Conservation (phyloP, 1,140 invertebrate genomes). For the Amphibalanus amphitrite region DNA sequence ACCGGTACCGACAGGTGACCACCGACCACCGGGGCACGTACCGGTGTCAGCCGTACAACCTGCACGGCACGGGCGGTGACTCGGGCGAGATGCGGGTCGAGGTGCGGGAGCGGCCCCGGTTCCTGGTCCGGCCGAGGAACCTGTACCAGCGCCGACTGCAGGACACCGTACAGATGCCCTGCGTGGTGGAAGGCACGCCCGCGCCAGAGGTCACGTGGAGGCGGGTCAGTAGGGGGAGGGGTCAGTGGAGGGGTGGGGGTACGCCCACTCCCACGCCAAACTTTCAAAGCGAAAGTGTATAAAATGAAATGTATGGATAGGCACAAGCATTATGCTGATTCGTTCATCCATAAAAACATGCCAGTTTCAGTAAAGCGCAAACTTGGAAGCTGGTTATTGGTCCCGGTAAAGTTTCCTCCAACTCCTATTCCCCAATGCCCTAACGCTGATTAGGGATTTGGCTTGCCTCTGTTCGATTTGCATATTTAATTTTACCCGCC, state of each 20-base stretch:
- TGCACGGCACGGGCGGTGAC: slow-evolving; percentile 75
- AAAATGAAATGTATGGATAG: too few species aligned
- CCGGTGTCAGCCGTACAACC: slow-evolving; percentile 69
- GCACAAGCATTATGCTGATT: too few species aligned
- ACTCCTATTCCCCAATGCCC: too few species aligned
- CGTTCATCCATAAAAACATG: too few species aligned
- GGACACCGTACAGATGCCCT: slow-evolving; percentile 80
- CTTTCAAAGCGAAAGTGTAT: too few species aligned
- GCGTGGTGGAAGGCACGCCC: slow-evolving; percentile 81
- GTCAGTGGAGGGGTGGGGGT: background rate
- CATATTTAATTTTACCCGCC: too few species aligned
- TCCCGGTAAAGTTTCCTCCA: too few species aligned
- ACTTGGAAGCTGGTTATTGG: too few species aligned
- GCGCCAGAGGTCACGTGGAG: slow-evolving; percentile 78
- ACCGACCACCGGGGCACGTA: background rate
- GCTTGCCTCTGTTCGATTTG: too few species aligned
- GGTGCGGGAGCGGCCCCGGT: slow-evolving; percentile 73
- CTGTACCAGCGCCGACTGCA: slow-evolving; percentile 75
- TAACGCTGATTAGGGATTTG: too few species aligned
- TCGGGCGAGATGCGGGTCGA: slow-evolving; percentile 87
- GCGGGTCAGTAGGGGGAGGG: slow-evolving; percentile 43
- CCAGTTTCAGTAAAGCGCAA: too few species aligned
- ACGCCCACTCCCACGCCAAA: too few species aligned
- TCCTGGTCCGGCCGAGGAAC: slow-evolving; percentile 61
- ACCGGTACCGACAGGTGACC: background rate